phyloP scores from a whole-genome alignment of 2,888 invertebrate genomes.

The Brenthis hecate region DNA sequence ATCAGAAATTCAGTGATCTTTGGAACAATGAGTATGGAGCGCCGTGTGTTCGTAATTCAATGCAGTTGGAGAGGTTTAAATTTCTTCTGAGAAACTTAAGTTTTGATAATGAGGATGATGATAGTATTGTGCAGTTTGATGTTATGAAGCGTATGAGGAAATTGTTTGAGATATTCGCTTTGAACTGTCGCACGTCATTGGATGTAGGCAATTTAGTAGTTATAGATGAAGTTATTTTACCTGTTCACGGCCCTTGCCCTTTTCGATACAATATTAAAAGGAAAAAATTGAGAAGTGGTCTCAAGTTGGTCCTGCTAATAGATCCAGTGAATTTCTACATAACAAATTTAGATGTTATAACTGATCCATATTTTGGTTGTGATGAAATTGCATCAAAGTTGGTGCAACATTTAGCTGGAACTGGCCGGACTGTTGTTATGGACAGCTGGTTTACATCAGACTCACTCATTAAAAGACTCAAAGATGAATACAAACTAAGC shows the following conservation, averaged over 20 bases:
- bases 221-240: slow-evolving; percentile 71
- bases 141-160: slow-evolving; percentile 70
- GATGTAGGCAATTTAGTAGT: slow-evolving; percentile 61
- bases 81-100: slow-evolving; percentile 65
- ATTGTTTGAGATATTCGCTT: slow-evolving; percentile 72
- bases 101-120: slow-evolving; percentile 59
- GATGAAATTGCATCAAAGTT: slow-evolving; percentile 64
- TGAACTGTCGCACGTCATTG: slow-evolving; percentile 68
- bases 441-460: slow-evolving; percentile 69
- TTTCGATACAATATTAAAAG: slow-evolving; percentile 69
- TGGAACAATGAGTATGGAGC: slow-evolving; percentile 67
- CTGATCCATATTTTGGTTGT: slow-evolving; percentile 61
- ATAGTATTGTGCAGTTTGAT: slow-evolving; percentile 59
- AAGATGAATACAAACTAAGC: slow-evolving; percentile 58
- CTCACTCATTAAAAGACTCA: slow-evolving; percentile 55
- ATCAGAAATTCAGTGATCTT: slow-evolving; percentile 65
- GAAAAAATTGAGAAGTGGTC: slow-evolving; percentile 63
- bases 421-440: slow-evolving; percentile 62
- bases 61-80: slow-evolving; percentile 67
- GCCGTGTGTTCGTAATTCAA: slow-evolving; percentile 58
- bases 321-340: slow-evolving; percentile 72
- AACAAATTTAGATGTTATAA: slow-evolving; percentile 70
- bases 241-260: slow-evolving; percentile 72
- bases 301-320: slow-evolving; percentile 68
- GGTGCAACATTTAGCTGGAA: slow-evolving; percentile 64